Conservation (phyloP, 2,888 invertebrate species). For the Melanostoma mellinum region DNA sequence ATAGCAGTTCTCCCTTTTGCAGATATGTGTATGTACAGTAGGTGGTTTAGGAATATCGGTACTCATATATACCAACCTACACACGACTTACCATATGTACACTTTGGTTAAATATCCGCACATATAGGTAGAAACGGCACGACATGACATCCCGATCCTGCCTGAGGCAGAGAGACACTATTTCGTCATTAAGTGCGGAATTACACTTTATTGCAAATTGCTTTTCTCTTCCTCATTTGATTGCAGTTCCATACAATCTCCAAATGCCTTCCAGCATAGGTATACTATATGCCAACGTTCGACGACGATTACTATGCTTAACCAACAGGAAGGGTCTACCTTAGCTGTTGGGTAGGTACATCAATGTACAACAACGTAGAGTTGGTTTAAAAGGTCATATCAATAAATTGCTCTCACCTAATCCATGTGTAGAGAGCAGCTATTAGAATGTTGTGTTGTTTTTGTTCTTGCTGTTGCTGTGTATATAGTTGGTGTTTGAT, state of each 20-base stretch:
- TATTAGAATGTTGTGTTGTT: slow-evolving; percentile 68
- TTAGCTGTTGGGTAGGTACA: slow-evolving; percentile 42
- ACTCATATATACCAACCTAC: not conserved
- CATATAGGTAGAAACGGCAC: slow-evolving; percentile 10
- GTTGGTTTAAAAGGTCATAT: slow-evolving; percentile 76
- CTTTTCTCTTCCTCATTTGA: slow-evolving; percentile 74
- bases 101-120: slow-evolving; percentile 52
- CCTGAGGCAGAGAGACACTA: slow-evolving; percentile 70
- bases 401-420: slow-evolving; percentile 78
- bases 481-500: slow-evolving; percentile 55
- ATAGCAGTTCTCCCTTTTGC: slow-evolving; percentile 12
- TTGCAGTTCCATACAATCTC: slow-evolving; percentile 71
- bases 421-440: slow-evolving; percentile 65
- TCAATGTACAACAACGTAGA: slow-evolving; percentile 41
- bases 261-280: slow-evolving; percentile 52
- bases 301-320: slow-evolving; percentile 55
- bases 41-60: not conserved
- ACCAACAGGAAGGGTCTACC: slow-evolving; percentile 57
- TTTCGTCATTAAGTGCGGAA: slow-evolving; percentile 74
- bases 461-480: slow-evolving; percentile 59
- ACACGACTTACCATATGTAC: slow-evolving; percentile 9
- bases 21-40: slow-evolving; percentile 2
- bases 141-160: slow-evolving; percentile 19
- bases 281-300: slow-evolving; percentile 29
- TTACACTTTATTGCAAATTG: slow-evolving; percentile 77